Percentiles rank a stretch among this genome's conserved stretches.
These are phyloP conservation scores for Caenorhabditis becei DNA, from an alignment of 2,888 invertebrate genomes.

Conservation along the genomic window DNA sequence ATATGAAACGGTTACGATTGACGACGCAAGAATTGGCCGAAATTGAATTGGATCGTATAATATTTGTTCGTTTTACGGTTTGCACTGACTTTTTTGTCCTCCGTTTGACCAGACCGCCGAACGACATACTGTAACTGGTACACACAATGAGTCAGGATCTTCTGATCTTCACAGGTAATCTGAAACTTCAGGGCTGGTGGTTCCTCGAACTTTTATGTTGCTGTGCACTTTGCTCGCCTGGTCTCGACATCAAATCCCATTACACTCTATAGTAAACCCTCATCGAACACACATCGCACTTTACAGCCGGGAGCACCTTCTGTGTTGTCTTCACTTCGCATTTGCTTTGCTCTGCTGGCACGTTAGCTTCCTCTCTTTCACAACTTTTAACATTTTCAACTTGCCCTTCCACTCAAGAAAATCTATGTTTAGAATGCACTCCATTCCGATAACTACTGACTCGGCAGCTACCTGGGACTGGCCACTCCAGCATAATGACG, in stretches of 20 bases:
- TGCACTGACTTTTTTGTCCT: slow-evolving; percentile 6
- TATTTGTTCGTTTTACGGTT: slow-evolving; percentile 47
- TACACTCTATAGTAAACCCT: slow-evolving; percentile 49
- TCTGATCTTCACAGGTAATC: not conserved
- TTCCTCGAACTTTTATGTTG: slow-evolving; percentile 12
- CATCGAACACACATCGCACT: slow-evolving; percentile 50
- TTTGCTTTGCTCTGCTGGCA: slow-evolving; percentile 18
- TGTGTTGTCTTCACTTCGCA: slow-evolving; percentile 23
- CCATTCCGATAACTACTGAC: slow-evolving; percentile 56
- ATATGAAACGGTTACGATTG: slow-evolving; percentile 41
- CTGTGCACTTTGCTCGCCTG: slow-evolving; percentile 29
- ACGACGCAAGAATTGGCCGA: slow-evolving; percentile 19
- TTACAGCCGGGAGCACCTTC: slow-evolving; percentile 23
- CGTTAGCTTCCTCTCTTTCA: not conserved
- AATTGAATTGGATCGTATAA: slow-evolving; percentile 43
- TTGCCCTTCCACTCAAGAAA: too few relatives aligned
- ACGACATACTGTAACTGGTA: slow-evolving; percentile 22
- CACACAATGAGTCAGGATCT: slow-evolving; percentile 10
- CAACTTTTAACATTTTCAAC: not conserved
- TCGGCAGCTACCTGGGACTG: slow-evolving; percentile 57
- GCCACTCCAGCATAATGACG: slow-evolving; percentile 63
- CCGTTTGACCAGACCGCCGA: slow-evolving; percentile 30
- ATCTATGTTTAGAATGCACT: slow-evolving; percentile 20
- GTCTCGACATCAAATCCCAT: slow-evolving; percentile 36
- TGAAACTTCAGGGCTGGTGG: too few relatives aligned